Evolutionary conservation across 1,140 invertebrate species (phyloP), one percentile per base, ranked within the genome.

Genomic region (Mamestra configurata): DNA sequence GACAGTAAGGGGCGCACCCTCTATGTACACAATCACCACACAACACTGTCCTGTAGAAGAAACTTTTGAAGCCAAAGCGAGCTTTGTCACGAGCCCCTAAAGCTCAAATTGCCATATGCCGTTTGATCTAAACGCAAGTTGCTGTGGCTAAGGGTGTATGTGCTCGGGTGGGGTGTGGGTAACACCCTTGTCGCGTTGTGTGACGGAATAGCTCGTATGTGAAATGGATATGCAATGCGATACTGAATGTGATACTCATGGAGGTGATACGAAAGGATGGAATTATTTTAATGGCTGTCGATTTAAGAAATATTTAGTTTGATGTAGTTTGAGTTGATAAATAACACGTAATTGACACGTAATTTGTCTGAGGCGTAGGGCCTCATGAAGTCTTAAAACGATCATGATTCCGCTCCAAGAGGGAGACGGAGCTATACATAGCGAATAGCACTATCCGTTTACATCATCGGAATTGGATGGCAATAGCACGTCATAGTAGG

Each of bases 141-240:
- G 77, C 79, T 80, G 55, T 84, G 88, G 81, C 85, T 84, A 80
- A 84, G 88, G 87, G 89, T 89, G 86, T 89, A 89, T 91, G 89
- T 90, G 86, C 84, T 85, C 88, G 87, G 87, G 64, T 84, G 87
- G 90, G 90, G 90, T 92, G 90, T 93, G 92, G 89, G 91, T 86
- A 88, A 89, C 88, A 92, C 90, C 91, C 92, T 88, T 85, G 92
- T 93, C 92, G 87, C 89, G 88, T 85, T 86, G 87, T 91, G 88
- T 89, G 91, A 92, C 91, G 90, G 88, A 89, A 90, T 91, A 89
- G 88, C 88, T 87, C 85, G 86, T 89, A 93, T 91, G 88, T 93
- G 91, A 90, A 92, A 94, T 93, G 88, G 92, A 92, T 94, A 94
- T 91, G 92, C 89, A 91, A 92, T 84, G 78, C 82, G 90, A 93